Conservation (phyloP, 2,888 invertebrate genomes). For the Julus scanicus region DNA sequence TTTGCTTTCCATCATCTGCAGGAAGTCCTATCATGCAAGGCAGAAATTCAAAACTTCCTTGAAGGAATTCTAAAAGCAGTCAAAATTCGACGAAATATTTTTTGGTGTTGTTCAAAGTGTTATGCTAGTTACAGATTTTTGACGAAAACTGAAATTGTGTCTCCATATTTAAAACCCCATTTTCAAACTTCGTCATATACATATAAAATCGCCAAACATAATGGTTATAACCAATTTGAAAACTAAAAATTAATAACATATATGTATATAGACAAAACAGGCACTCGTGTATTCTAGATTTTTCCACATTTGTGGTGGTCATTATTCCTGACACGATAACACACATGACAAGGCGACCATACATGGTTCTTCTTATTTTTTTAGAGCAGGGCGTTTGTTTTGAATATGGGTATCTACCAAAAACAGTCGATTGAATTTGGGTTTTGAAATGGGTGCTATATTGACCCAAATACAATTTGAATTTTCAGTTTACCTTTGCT, state of each 20-base stretch:
- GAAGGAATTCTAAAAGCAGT: neutral
- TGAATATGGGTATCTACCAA: neutral
- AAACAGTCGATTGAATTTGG: neutral
- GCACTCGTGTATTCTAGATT: too few species aligned
- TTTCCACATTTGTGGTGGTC: neutral
- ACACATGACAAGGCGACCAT: neutral
- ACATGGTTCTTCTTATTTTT: neutral
- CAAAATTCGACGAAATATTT: neutral
- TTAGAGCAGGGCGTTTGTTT: neutral
- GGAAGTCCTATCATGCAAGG: neutral
- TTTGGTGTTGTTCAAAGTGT: too few species aligned
- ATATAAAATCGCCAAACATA: neutral
- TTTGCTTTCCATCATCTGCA: slow-evolving; percentile 7
- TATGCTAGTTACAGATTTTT: too few species aligned
- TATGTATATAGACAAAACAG: too few species aligned
- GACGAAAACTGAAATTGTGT: too few species aligned
- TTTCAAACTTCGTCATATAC: too few species aligned
- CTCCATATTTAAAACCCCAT: too few species aligned
- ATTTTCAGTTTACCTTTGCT: neutral
- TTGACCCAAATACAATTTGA: slow-evolving; percentile 38
- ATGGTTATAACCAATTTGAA: too few species aligned
- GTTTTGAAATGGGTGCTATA: slow-evolving; percentile 34
- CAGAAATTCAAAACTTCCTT: neutral
- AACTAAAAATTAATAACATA: too few species aligned
- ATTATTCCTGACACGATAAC: neutral